These are phyloP conservation scores for Phymorhynchus buccinoides DNA, from an alignment of 1,140 invertebrate species.

Conservation along the genomic window DNA sequence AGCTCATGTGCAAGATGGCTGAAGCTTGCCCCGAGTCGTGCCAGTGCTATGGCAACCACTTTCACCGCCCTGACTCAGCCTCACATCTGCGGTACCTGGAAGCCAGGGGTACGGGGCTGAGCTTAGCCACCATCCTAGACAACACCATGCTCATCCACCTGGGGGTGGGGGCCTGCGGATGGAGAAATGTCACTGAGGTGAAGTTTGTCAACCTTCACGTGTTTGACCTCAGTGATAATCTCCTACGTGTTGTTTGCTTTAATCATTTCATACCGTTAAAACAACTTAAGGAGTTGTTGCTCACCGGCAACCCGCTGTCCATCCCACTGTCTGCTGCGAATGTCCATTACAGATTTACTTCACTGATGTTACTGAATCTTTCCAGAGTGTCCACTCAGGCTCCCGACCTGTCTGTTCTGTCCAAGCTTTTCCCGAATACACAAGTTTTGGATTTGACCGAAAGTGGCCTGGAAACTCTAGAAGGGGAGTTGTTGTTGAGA, in stretches of 20 bases:
- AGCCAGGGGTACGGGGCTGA: background rate
- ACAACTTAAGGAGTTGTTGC: background rate
- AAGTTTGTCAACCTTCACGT: background rate
- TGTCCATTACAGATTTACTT: background rate
- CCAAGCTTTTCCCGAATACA: background rate
- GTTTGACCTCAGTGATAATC: slow-evolving; percentile 34
- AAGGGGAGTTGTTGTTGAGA: background rate
- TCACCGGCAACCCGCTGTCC: background rate
- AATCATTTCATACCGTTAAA: background rate
- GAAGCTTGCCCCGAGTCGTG: background rate
- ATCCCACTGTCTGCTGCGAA: background rate
- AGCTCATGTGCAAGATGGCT: background rate
- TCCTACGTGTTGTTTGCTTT: background rate
- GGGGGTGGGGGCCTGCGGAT: background rate
- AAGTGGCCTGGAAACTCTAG: background rate
- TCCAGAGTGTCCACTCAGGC: background rate
- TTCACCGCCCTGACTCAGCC: too few relatives aligned
- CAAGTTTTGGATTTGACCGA: background rate
- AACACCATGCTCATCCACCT: background rate
- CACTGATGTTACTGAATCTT: background rate
- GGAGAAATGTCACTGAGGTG: slow-evolving; percentile 1
- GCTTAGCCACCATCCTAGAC: background rate
- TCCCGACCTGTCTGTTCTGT: background rate
- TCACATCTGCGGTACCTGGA: background rate
- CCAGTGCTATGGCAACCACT: background rate